phyloP scores from a whole-genome alignment of 37 sponge, comb jelly and placozoan genomes.

The Eunapius fragilis region DNA sequence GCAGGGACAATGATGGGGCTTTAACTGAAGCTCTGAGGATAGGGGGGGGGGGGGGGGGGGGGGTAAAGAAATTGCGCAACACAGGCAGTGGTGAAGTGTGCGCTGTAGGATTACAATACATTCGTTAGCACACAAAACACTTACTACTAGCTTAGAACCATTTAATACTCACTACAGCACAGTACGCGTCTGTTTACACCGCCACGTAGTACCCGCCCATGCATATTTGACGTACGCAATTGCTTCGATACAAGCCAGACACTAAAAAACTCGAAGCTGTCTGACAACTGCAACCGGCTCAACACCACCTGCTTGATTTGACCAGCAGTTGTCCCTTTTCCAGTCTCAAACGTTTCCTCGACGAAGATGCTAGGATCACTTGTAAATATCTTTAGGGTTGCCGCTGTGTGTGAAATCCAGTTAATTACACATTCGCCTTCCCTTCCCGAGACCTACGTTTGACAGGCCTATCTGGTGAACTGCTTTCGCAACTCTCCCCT shows the following conservation, averaged over 20 bases:
- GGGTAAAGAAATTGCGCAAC: no score
- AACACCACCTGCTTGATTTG: constrained; percentile 53
- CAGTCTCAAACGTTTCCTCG: constrained; percentile 32
- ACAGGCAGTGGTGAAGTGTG: no score
- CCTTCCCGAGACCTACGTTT: no score
- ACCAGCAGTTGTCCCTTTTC: constrained; percentile 56
- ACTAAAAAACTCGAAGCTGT: constrained; percentile 42
- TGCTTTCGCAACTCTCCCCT: no score
- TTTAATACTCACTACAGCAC: no score
- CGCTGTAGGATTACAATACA: no score
- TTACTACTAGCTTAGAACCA: no score
- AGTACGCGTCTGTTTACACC: neutral
- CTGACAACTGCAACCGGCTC: constrained; percentile 32
- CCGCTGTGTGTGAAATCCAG: constrained; percentile 7
- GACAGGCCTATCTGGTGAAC: no score
- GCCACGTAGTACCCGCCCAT: constrained; percentile 12
- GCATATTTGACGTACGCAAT: constrained; percentile 56
- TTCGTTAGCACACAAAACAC: no score
- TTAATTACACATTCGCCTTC: no score
- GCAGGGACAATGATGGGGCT: constrained; percentile 72
- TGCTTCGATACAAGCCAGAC: constrained; percentile 78
- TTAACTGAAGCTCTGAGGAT: constrained; percentile 80
- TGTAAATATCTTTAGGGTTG: constrained; percentile 55
- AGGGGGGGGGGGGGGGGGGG: no score
- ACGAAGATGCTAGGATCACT: neutral